Evolutionary conservation across 2,797 vertebrate genomes (phyloP), one percentile per base, ranked within the genome.

Genomic region (Leptatherina wallacei): DNA sequence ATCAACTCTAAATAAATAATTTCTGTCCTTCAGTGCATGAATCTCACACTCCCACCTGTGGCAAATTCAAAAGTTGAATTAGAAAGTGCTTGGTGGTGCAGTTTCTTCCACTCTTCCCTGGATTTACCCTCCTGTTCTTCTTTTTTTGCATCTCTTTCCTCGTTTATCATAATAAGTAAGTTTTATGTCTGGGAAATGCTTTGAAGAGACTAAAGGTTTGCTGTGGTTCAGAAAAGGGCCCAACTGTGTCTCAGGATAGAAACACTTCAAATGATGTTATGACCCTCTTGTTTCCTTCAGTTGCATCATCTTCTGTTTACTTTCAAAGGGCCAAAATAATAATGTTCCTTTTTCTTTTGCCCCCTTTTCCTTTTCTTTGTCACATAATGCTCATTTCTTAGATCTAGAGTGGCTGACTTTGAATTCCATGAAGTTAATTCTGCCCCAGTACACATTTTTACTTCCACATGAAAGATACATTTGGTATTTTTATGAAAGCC

Each of bases 1-100:
- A 92, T 93, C 89, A 92, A 84, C 80, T 81, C 83, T 84, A 90
- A 88, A 88, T 89, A 91, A 92, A 91, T 89, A 77, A 90, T 90
- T 92, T 88, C 87, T 90, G 85, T 90, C 82, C 82, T 77, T 61
- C 32, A 7, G 81, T 80, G 73, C 65, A 88, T 91, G 80, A 81
- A 89, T 87, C 76, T 84, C 61, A 54, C 38, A 75, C 58, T 76
- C 71, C 83, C 80, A 91, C 84, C 70, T 88, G 78, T 84, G 71
- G 78, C 67, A 77, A 78, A 80, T 69, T 80, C 62, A 75, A 63
- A 88, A 88, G 81, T 85, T 77, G 64, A 77, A 73, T 73, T 65
- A 42, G 77, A 81, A 90, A 75, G 57, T 84, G 71, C 69, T 77
- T 80, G 16, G 69, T 69, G n/a, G 18, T 72, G 81, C 85, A 75